Conservation (phyloP, 2,113 vertebrate genomes). For the Lonchura striata region DNA sequence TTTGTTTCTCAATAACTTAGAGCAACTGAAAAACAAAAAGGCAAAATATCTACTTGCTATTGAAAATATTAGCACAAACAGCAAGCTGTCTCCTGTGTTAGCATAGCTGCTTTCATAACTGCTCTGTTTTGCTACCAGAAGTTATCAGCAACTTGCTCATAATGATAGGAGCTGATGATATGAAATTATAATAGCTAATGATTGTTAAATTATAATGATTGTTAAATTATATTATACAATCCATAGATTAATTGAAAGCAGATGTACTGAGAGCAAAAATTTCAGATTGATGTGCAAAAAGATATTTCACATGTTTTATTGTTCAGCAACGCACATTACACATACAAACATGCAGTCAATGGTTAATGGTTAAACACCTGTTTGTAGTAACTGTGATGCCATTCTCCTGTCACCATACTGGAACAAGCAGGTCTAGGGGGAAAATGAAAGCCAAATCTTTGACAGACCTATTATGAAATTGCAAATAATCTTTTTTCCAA, state of each 20-base stretch:
- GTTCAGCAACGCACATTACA: slow-evolving; percentile 30
- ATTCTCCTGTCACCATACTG: background rate
- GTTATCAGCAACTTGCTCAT: background rate
- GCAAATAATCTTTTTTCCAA: background rate
- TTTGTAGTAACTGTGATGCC: background rate
- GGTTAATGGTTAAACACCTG: background rate
- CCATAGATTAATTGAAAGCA: background rate
- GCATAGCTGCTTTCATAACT: background rate
- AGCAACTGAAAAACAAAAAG: background rate
- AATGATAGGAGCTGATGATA: too few species aligned
- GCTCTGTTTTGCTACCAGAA: background rate
- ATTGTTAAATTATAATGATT: background rate
- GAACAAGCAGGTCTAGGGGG: background rate
- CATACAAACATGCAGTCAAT: slow-evolving; percentile 29
- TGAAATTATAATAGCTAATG: background rate
- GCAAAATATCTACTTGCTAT: background rate
- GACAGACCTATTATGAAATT: background rate
- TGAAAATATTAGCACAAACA: background rate
- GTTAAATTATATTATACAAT: background rate
- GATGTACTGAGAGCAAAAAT: background rate
- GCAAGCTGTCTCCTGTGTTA: background rate
- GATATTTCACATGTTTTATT: slow-evolving; percentile 41
- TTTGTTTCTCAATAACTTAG: background rate
- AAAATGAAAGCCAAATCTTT: background rate
- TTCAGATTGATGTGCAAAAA: slow-evolving; percentile 13